A percentile compares a stretch with the other conserved stretches of the same genome.
These are phyloP conservation scores for Elgaria multicarinata DNA, from an alignment of 2,113 vertebrate species.

Conservation along the genomic window DNA sequence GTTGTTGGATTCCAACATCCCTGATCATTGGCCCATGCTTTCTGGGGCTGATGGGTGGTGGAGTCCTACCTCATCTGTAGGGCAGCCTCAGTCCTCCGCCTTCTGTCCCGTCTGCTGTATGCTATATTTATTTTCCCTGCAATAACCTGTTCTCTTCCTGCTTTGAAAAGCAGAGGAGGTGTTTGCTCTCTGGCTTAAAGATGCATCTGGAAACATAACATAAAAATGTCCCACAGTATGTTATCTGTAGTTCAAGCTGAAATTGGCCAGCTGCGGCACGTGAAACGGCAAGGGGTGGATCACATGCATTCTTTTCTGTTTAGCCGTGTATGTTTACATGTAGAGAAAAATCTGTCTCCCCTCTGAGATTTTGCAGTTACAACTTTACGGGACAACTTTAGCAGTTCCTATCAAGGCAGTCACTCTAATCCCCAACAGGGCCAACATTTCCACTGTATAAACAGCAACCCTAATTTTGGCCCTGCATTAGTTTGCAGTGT, in stretches of 20 bases:
- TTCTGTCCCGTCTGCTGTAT: too few species aligned
- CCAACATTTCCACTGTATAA: neutral
- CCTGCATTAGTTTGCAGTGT: neutral
- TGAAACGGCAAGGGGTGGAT: neutral
- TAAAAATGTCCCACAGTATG: too few species aligned
- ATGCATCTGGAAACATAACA: neutral
- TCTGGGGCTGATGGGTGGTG: too few species aligned
- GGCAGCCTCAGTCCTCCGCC: too few species aligned
- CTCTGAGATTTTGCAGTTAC: neutral
- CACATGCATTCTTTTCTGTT: neutral
- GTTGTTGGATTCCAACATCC: neutral
- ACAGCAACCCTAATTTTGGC: neutral
- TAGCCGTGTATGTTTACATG: neutral
- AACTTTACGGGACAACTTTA: neutral
- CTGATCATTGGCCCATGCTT: neutral
- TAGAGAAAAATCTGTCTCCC: neutral
- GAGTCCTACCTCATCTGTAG: too few species aligned
- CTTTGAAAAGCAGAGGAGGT: too few species aligned
- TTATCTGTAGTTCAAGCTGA: too few species aligned
- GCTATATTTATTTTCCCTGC: too few species aligned
- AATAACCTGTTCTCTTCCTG: too few species aligned
- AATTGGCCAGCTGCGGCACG: too few species aligned
- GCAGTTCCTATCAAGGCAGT: neutral
- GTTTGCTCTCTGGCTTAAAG: neutral
- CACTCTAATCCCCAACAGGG: too few species aligned